phyloP scores from a whole-genome alignment of 2,797 vertebrate species.

The Mionectes olivaceus region DNA sequence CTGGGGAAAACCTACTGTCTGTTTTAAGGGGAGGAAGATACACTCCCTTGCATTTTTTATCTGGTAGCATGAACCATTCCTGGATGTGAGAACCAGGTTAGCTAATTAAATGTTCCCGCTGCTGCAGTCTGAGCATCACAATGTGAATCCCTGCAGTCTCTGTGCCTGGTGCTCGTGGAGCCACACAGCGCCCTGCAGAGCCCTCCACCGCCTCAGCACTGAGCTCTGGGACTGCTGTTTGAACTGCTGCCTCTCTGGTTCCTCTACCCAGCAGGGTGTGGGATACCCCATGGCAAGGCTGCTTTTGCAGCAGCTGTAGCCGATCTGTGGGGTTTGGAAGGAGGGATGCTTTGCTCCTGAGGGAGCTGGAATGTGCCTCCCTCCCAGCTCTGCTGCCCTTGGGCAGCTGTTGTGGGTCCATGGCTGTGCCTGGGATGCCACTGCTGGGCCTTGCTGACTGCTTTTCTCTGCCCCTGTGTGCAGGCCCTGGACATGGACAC shows the following conservation, averaged over 20 bases:
- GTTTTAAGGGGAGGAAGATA: neutral
- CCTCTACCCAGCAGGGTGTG: neutral
- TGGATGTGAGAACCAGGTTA: neutral
- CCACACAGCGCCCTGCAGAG: neutral
- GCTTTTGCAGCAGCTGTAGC: neutral
- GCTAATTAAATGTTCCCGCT: neutral
- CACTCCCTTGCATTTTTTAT: neutral
- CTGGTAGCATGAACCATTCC: neutral
- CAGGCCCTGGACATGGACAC: slow-evolving; percentile 83
- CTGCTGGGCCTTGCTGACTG: neutral
- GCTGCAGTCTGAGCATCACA: neutral
- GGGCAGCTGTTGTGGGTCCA: neutral
- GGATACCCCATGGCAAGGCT: neutral
- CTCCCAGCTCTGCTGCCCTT: neutral
- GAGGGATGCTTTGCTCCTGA: neutral
- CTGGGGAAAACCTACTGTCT: neutral
- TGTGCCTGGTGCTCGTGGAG: neutral
- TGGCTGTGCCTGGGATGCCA: neutral
- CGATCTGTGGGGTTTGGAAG: neutral
- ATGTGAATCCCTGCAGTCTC: neutral
- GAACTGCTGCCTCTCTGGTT: neutral
- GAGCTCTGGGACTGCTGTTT: neutral
- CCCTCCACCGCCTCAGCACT: neutral
- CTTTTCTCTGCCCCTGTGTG: neutral
- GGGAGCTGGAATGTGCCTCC: neutral